Evolutionary conservation across 2,888 invertebrate genomes (phyloP), one percentile per base, ranked within the genome.

Genomic region (Cephus pygmeus): DNA sequence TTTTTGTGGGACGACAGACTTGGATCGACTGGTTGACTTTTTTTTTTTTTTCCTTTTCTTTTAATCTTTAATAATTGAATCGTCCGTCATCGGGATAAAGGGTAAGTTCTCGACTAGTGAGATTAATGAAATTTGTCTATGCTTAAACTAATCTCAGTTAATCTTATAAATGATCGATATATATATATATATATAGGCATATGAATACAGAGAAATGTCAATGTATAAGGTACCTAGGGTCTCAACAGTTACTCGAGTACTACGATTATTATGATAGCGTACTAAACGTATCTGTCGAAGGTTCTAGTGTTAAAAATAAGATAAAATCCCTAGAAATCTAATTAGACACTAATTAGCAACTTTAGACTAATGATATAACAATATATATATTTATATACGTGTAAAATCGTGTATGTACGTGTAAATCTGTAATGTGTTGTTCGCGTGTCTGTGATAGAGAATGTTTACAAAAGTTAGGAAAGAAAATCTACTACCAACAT

Each of bases 281-380:
- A 87, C 81, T 86, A 82, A 83, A 85, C 79, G 80, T 83, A 80
- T 84, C 87, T 84, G 86, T 84, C 84, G 81, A 77, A 81, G 84
- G 73, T 79, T 82, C 84, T 85, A 85, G 81, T 78, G 75, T 81
- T 79, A 81, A 82, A 83, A 85, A 56, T 56, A 56, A 56, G 6
- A 6, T 56, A 56, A 56, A 56, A 56, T 56, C 40, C 82, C 83
- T 56, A 85, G 85, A 76, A 85, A 83, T 76, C 84, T 84, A 84
- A 83, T 81, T 85, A 77, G 84, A 79, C 77, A 81, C 82, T 87
- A 87, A 85, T 85, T 83, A 84, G 83, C 82, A 81, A 82, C 82
- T 73, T 71, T 75, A 77, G 76, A 75, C 30, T 69, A 75, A 23
- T 9, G 40, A 56, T 56, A 56, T 56, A 56, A 23, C 23, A 56